Percentiles rank a stretch among this genome's conserved stretches.
phyloP scores from a whole-genome alignment of 2,797 vertebrate species.

The Danio aesculapii region DNA sequence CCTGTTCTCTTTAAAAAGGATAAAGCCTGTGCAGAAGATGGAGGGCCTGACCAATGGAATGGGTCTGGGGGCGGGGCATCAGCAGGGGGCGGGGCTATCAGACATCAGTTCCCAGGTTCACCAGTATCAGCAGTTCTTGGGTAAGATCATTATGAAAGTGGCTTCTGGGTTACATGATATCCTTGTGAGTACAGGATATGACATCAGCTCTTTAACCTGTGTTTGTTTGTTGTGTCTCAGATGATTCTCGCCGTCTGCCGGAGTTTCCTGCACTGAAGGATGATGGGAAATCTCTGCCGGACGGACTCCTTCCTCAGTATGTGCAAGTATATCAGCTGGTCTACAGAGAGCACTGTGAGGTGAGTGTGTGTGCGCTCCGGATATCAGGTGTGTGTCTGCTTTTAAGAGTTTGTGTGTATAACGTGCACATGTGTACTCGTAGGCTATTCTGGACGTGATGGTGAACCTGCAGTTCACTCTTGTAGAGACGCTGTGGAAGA shows the following conservation, averaged over 20 bases:
- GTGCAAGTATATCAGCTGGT: conserved; percentile 88
- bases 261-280: conserved; percentile 87
- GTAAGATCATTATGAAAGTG: conserved; percentile 72
- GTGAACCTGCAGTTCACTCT: conserved; percentile 93
- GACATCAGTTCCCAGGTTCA: conserved; percentile 94
- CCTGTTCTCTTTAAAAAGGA: conserved; percentile 68
- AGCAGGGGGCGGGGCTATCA: conserved; percentile 78
- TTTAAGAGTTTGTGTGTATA: not conserved
- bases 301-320: conserved; percentile 84
- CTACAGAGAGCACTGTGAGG: conserved; percentile 95
- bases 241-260: conserved; percentile 84
- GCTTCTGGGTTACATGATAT: no score
- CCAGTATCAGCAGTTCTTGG: conserved; percentile 95
- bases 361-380: conserved; percentile 54
- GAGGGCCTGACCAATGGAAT: conserved; percentile 89
- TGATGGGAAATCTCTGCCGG: conserved; percentile 82
- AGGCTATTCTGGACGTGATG: conserved; percentile 94
- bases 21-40: conserved; percentile 89
- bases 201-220: not conserved
- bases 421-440: conserved; percentile 43
- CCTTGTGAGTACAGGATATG: not conserved
- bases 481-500: conserved; percentile 94
- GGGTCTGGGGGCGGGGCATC: conserved; percentile 80
- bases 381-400: not conserved
- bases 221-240: conserved; percentile 65